phyloP scores from a whole-genome alignment of 1,140 invertebrate species.

The Aradophagus sp. region DNA sequence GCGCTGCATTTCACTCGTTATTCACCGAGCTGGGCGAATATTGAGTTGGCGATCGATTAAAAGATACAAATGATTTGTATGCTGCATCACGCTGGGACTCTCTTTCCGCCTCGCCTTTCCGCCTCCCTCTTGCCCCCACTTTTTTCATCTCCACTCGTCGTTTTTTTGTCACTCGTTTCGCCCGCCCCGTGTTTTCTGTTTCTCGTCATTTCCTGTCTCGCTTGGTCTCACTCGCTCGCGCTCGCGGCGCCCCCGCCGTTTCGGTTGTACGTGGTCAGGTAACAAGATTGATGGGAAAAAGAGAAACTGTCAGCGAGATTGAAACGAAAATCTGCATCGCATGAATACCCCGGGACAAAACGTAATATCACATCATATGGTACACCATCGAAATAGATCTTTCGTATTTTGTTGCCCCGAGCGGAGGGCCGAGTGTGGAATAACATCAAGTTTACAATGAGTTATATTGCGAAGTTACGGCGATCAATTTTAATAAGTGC shows the following conservation, averaged over 20 bases:
- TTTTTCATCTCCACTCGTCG: slow-evolving; percentile 2
- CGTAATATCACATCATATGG: slow-evolving; percentile 49
- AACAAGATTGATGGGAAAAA: slow-evolving; percentile 52
- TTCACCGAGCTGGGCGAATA: slow-evolving; percentile 23
- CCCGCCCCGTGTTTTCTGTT: slow-evolving; percentile 1
- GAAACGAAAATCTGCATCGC: slow-evolving; percentile 49
- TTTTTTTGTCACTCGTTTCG: slow-evolving; percentile 1
- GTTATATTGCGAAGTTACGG: slow-evolving; percentile 32
- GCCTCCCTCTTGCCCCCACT: background rate
- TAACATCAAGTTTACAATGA: slow-evolving; percentile 41
- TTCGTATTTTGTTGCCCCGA: slow-evolving; percentile 26
- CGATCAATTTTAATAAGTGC: slow-evolving; percentile 49
- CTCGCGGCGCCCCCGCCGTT: slow-evolving; percentile 1
- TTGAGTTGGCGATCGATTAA: slow-evolving; percentile 52
- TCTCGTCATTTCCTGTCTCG: background rate
- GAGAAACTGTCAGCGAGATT: slow-evolving; percentile 51
- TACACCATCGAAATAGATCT: slow-evolving; percentile 44
- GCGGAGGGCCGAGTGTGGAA: slow-evolving; percentile 15
- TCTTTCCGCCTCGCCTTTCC: slow-evolving; percentile 5
- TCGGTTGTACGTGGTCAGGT: slow-evolving; percentile 43
- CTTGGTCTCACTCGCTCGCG: slow-evolving; percentile 1
- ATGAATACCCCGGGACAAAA: slow-evolving; percentile 41
- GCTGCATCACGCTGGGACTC: slow-evolving; percentile 25
- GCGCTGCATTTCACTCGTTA: slow-evolving; percentile 35
- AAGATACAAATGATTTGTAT: slow-evolving; percentile 58